Evolutionary conservation across 2,797 vertebrate genomes (phyloP), one percentile per base, ranked within the genome.

Genomic region (Enoplosus armatus): DNA sequence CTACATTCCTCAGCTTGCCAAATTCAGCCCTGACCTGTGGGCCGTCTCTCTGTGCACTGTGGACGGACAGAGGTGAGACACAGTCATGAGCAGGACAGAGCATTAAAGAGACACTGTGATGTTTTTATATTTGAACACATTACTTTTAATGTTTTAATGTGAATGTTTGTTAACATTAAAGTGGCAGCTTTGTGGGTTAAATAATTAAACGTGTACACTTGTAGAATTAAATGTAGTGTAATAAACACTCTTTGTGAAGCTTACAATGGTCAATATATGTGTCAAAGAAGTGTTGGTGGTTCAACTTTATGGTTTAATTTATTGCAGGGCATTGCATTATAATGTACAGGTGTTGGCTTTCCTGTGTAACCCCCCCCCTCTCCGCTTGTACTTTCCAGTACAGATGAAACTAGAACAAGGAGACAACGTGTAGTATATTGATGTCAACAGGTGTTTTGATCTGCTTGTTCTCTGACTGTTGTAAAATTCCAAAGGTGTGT

Each of bases 1-100:
- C 90, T 99, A 99, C 94, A 99, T 99, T 95, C 98, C 98, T 86
- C 98, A 99, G 53, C 95, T 99, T 56, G 96, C 98, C 69, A 98
- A 97, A 84, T 99, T 99, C 95, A 99, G 95, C 92, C 97, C 97
- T 3, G 97, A 99, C 90, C 91, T 99, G 88, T 99, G 98, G 98
- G 97, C 96, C 0, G 98, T 99, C 18, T 97, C 98, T 24, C 93
- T 99, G 75, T 99, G 98, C 93, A 99, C 98, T 1, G 97, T 99
- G 3, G 98, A 99, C 68, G 98, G 98, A 82, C 98, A 99, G 91
- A 98, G 98, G 98, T 99, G 91, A 90, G 92, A 68, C 3, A 9
- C 11, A n/a, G 61, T 4, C 18, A 4, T 26, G 3, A 24, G 5
- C 43, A 20, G 20, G 18, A 4, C 8, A 12, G 8, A n/a, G 54